Evolutionary conservation across 2,113 vertebrate species (phyloP).

Genomic region (Poecilia latipinna): DNA sequence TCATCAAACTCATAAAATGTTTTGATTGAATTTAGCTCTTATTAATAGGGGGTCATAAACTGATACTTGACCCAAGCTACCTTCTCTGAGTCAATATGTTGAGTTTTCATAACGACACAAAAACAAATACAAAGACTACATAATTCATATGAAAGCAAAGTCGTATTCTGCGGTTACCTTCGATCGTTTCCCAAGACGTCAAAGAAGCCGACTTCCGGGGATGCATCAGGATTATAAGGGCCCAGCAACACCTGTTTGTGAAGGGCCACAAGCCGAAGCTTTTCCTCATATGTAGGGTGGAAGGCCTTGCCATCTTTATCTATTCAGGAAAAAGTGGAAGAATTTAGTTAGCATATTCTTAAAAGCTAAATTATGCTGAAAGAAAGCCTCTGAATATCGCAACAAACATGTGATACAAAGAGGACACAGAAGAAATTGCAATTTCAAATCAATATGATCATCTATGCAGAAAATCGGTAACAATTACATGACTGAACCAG

Average conservation of each 20-base stretch:
- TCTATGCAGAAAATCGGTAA: not conserved
- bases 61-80: not conserved
- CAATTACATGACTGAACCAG: not conserved
- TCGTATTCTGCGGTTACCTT: constrained; percentile 81
- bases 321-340: constrained; percentile 46
- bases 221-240: constrained; percentile 94
- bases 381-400: not conserved
- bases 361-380: not conserved
- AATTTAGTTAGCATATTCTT: constrained; percentile 1
- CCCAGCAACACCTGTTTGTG: constrained; percentile 94
- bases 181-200: constrained; percentile 97
- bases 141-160: not conserved
- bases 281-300: constrained; percentile 97
- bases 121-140: not conserved
- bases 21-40: not conserved
- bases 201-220: constrained; percentile 97
- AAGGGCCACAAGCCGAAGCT: constrained; percentile 93
- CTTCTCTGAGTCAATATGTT: not conserved
- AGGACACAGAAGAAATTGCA: not conserved
- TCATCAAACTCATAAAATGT: not conserved
- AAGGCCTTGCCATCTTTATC: constrained; percentile 99
- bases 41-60: not conserved
- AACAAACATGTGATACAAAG: not conserved
- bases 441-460: not conserved
- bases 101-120: not conserved